Evolutionary conservation across 2,888 invertebrate genomes (phyloP).

Genomic region (Ecliptopera silaceata): DNA sequence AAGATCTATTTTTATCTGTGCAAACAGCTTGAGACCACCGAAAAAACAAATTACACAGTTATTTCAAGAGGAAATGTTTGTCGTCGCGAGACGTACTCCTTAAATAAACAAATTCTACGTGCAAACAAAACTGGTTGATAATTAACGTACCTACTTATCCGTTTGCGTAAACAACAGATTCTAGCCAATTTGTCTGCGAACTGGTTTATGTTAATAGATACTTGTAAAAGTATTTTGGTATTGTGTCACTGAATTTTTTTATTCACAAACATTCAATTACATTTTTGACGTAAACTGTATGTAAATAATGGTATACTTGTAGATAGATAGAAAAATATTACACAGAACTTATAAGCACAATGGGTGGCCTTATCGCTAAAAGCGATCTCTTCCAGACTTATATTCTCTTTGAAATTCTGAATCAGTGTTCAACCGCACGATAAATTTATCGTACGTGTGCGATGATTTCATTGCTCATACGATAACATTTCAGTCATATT

Average conservation of each 20-base stretch:
- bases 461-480: too few species aligned
- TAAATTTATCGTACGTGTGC: too few species aligned
- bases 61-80: conserved; percentile 56
- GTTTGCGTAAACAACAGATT: conserved; percentile 46
- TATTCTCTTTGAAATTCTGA: too few species aligned
- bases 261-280: too few species aligned
- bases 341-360: too few species aligned
- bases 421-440: too few species aligned
- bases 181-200: conserved; percentile 40
- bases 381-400: too few species aligned
- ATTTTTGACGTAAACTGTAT: too few species aligned
- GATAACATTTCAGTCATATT: too few species aligned
- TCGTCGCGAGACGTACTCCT: conserved; percentile 44
- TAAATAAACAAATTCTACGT: conserved; percentile 37
- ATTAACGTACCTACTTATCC: conserved; percentile 53
- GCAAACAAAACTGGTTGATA: conserved; percentile 52
- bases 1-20: conserved; percentile 1
- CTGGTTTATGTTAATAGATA: conserved; percentile 20
- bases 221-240: conserved; percentile 14
- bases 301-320: too few species aligned
- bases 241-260: conserved; percentile 8
- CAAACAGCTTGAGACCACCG: conserved; percentile 20
- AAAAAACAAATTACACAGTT: conserved; percentile 52
- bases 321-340: too few species aligned
- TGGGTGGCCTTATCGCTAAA: too few species aligned